phyloP scores from a whole-genome alignment of 1,140 invertebrate species.

The Spodoptera frugiperda region DNA sequence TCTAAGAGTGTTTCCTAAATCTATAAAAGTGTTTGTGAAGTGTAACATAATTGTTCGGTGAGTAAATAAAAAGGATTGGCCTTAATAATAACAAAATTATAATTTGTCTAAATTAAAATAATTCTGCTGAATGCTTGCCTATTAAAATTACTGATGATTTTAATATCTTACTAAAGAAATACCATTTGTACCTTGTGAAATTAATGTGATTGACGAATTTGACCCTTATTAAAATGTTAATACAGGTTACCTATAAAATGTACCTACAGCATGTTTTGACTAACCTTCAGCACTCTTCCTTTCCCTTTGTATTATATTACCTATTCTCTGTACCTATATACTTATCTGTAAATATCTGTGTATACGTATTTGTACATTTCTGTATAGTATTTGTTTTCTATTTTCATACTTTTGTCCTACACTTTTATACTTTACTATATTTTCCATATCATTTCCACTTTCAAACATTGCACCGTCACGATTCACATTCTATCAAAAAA shows the following conservation, averaged over 20 bases:
- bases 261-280: constrained; percentile 1
- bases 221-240: background rate
- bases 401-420: background rate
- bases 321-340: background rate
- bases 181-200: background rate
- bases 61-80: constrained; percentile 42
- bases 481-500: too few species aligned
- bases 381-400: background rate
- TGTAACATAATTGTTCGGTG: constrained; percentile 48
- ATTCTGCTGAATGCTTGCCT: constrained; percentile 33
- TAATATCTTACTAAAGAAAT: constrained; percentile 16
- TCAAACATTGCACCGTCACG: constrained; percentile 8
- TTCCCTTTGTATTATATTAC: background rate
- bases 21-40: constrained; percentile 52
- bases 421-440: background rate
- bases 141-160: constrained; percentile 45
- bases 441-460: constrained; percentile 13
- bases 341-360: background rate
- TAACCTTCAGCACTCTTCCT: constrained; percentile 17
- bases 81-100: constrained; percentile 23
- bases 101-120: constrained; percentile 44
- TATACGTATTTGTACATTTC: background rate
- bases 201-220: background rate
- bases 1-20: constrained; percentile 45
- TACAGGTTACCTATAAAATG: background rate